phyloP scores from a whole-genome alignment of 2,797 vertebrate genomes.

The Microctenopoma stevenorrisi region DNA sequence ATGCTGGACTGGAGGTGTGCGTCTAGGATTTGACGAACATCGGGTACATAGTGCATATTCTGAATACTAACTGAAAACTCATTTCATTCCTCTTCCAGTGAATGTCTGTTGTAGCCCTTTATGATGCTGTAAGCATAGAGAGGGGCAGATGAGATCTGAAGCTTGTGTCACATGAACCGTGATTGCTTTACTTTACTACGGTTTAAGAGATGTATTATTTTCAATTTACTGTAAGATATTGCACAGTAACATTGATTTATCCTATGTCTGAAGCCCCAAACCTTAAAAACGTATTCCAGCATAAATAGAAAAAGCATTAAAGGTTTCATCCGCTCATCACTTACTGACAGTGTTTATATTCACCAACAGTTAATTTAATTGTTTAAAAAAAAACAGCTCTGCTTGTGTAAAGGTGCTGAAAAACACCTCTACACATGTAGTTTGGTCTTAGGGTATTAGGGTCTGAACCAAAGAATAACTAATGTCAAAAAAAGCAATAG shows the following conservation, averaged over 20 bases:
- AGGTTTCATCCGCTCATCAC: not conserved
- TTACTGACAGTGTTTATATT: not conserved
- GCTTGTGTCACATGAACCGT: not conserved
- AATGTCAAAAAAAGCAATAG: not conserved
- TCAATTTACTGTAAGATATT: not conserved
- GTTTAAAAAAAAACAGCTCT: too few relatives aligned
- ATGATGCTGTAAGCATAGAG: not conserved
- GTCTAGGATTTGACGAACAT: slow-evolving; percentile 50
- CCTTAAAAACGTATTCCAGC: too few relatives aligned
- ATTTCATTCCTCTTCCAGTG: too few relatives aligned
- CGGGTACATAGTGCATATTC: not conserved
- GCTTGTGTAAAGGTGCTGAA: too few relatives aligned
- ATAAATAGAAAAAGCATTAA: not conserved
- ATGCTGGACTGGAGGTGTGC: slow-evolving; percentile 40
- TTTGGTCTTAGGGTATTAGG: too few relatives aligned
- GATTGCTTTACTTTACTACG: too few relatives aligned
- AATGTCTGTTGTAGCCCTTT: not conserved
- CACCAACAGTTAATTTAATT: too few relatives aligned
- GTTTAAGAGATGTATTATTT: not conserved
- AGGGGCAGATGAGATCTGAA: not conserved
- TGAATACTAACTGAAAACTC: not conserved
- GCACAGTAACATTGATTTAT: not conserved
- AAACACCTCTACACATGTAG: too few relatives aligned
- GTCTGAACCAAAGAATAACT: not conserved
- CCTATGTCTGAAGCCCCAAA: not conserved